Evolutionary conservation across 2,888 invertebrate species (phyloP), one percentile per base, ranked within the genome.

Genomic region (Drosophila robusta): DNA sequence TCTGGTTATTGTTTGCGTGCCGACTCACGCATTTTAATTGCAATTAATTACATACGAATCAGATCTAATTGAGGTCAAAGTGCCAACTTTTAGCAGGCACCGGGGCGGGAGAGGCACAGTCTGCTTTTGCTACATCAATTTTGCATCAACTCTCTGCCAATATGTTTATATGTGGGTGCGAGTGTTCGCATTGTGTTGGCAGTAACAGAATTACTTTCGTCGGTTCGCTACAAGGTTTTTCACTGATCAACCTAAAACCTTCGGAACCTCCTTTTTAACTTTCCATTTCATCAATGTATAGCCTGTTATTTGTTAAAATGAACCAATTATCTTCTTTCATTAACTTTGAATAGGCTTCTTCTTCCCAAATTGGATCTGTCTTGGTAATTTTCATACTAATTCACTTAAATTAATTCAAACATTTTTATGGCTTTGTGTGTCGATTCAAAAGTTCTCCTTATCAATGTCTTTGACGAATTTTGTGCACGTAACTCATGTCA

Each of bases 41-140:
- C 78, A 73, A 80, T 80, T 78, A 85, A 85, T 78, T 78, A 62
- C 56, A 63, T 45, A 70, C 11, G 44, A 70, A 77, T 75, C 75
- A 69, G 49, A 41, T 61, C 47, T 29, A 58, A 81, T 70, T 75
- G 82, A 71, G 84, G 84, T 86, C 78, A 83, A 79, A 70, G 69
- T 65, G 44, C 26, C 9, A 46, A 26, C n/a, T 3, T 42, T 4
- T 14, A 41, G 5, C 8, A 29, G 14, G 11, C 12, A 22, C 26
- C 7, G n/a, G 22, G 39, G 5, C 12, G 12, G 18, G 24, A 32
- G 32, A 32, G 22, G 22, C 44, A 38, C 7, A 36, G 14, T 12
- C 16, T 16, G 36, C 8, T 22, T 12, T 36, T n/a, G 24, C 5
- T 18, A n/a, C n/a, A 54, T 24, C 18, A 50, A 56, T 34, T 34